Evolutionary conservation across 2,113 vertebrate genomes (phyloP), one percentile per base, ranked within the genome.

Genomic region (Rhizomys pruinosus): DNA sequence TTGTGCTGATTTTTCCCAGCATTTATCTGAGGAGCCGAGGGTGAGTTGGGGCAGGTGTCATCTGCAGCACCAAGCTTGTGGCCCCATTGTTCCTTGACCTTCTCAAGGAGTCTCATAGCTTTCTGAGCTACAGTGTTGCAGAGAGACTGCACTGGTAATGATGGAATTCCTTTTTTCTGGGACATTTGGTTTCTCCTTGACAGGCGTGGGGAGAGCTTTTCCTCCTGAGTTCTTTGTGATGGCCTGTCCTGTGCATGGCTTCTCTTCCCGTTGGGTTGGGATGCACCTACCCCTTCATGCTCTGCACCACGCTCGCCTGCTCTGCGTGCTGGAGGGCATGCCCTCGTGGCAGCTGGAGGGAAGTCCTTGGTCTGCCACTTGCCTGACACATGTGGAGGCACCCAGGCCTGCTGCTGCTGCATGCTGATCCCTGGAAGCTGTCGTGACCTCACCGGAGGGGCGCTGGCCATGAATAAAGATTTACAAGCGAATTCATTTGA

Each of bases 241-340:
- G 16, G 37, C 29, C 1, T 34, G 0, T 29, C 3, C 17, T 61
- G 39, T 55, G 44, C 6, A 27, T 11, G 37, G 17, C 39, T 2
- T 6, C 16, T 84, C 29, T 66, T 93, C 19, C 37, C 87, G 29
- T 6, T 59, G 44, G 20, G 19, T 71, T 44, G 66, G 20, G 25
- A 39, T 44, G 17, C 72, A 34, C 17, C 59, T 8, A 82, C 1
- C 3, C 22, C 13, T 61, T 61, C 7, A 39, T 61, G 16, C 25
- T 72, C 86, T 84, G 59, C 22, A 44, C 39, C n/a, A 20, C 12
- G 11, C 76, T 84, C 42, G 7, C 47, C 11, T 59, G 8, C 16
- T n/a, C 32, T 69, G 13, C 0, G 1, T 17, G 7, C 9, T 0
- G 1, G 2, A 27, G 69, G 32, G 3, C 20, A 79, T 25, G 5